Evolutionary conservation across 2,888 invertebrate species (phyloP), one percentile per base, ranked within the genome.

Genomic region (Platycnemis pennipes): DNA sequence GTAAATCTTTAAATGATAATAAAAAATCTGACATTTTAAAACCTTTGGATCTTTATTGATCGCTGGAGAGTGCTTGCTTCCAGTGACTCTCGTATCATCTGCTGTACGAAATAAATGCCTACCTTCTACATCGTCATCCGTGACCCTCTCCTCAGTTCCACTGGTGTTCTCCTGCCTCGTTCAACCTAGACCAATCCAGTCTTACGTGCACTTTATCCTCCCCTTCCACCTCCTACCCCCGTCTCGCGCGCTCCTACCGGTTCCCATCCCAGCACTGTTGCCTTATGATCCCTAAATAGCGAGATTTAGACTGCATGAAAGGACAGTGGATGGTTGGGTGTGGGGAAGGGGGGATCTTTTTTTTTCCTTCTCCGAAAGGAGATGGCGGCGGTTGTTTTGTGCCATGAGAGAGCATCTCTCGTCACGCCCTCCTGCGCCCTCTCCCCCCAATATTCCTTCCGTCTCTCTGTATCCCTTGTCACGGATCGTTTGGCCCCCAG

Each of bases 271-370:
- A 4, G 3, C 44, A 44, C n/a, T 11, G 16, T n/a, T 89, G 56
- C 91, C 63, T 44, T 63, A 91, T 91, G 91, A 69, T 91, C 91
- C 91, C 91, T 69, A 91, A 91, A 91, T 91, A 91, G 91, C 44
- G 63, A 91, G 91, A 63, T 91, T 91, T 69, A 13, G 16, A 77
- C 77, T 77, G 37, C 13, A 16, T 37, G 31, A 77, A 37, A 77
- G 77, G 37, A 37, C 77, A 77, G 49, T 16, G 53, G 63, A n/a
- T 22, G 63, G 63, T 1, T 63, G 63, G 63, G 49, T 7, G 49
- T 11, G 49, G 49, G 16, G 49, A 11, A 49, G 7, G 22, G 63
- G 63, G 2, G 8, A 26, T 63, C 19, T 53, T 89, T n/a, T n/a
- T n/a, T n/a, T n/a, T n/a, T n/a, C n/a, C n/a, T n/a, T n/a, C n/a